Conservation (phyloP, 2,113 vertebrate species). For the Abramis brama region DNA sequence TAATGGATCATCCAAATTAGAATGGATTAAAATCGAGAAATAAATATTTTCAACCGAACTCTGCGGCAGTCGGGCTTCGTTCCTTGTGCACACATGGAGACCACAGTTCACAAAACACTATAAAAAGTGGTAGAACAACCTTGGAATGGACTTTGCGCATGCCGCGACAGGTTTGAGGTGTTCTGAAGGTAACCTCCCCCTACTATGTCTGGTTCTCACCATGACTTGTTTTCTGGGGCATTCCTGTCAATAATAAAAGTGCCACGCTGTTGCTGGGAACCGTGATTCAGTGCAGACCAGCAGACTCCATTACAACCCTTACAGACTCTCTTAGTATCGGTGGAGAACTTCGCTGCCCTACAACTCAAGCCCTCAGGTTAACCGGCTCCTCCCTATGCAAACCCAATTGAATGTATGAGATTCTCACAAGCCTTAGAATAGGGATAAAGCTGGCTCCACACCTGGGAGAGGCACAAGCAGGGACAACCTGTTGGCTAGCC, state of each 20-base stretch:
- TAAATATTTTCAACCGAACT: too few species aligned
- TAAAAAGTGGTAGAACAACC: background rate
- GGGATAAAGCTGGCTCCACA: constrained; percentile 36
- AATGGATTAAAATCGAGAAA: too few species aligned
- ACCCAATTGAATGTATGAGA: background rate
- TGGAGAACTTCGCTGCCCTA: background rate
- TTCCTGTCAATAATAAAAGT: constrained; percentile 21
- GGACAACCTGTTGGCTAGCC: constrained; percentile 32
- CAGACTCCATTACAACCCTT: background rate
- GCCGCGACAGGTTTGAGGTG: constrained; percentile 20
- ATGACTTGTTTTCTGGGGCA: constrained; percentile 27
- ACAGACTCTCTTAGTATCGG: background rate
- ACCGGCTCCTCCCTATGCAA: constrained; percentile 28
- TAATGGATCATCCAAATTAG: too few species aligned
- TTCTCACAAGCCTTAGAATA: constrained; percentile 29
- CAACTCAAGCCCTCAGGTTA: constrained; percentile 10
- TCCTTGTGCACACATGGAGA: background rate
- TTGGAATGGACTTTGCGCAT: background rate
- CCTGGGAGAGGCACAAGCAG: constrained; percentile 32
- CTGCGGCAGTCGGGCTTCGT: background rate
- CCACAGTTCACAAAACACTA: background rate
- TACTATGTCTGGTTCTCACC: background rate
- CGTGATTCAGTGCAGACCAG: background rate
- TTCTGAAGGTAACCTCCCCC: constrained; percentile 15
- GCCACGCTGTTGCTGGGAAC: background rate